Evolutionary conservation across 1,140 invertebrate genomes (phyloP).

Genomic region (Drosophila dunni): DNA sequence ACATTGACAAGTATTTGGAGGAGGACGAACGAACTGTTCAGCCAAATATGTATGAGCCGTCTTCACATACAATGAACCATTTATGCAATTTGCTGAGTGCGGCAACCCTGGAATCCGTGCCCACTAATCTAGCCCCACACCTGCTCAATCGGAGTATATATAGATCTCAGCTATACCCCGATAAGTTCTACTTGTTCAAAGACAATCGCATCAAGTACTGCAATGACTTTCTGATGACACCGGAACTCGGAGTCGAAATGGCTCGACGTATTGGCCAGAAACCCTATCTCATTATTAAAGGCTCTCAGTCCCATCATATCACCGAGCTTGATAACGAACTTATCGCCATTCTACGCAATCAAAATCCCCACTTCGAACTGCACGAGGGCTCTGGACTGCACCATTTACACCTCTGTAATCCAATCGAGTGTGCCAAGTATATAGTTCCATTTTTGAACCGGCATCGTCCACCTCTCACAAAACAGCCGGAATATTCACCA

Average conservation of each 20-base stretch:
- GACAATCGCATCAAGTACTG: conserved; percentile 86
- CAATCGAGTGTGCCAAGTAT: conserved; percentile 86
- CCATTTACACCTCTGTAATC: conserved; percentile 89
- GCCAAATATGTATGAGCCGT: conserved; percentile 83
- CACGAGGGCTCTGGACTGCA: conserved; percentile 87
- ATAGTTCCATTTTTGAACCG: conserved; percentile 85
- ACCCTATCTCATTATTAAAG: conserved; percentile 71
- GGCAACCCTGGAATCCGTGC: conserved; percentile 85
- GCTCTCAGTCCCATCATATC: conserved; percentile 27
- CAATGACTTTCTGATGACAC: conserved; percentile 21
- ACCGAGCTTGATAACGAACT: conserved; percentile 69
- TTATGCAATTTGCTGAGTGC: conserved; percentile 85
- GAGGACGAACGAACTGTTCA: conserved; percentile 51
- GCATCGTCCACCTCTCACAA: conserved; percentile 24
- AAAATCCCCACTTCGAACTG: conserved; percentile 86
- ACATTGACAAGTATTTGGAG: conserved; percentile 50
- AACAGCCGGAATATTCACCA: neutral
- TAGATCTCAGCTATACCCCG: conserved; percentile 85
- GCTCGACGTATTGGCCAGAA: conserved; percentile 48
- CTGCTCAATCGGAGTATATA: conserved; percentile 86
- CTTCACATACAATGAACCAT: conserved; percentile 86
- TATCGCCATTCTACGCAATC: conserved; percentile 85
- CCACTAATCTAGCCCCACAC: conserved; percentile 85
- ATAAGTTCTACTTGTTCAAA: conserved; percentile 87
- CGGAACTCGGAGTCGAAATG: conserved; percentile 41